A percentile compares a stretch with the other conserved stretches of the same genome.
These are phyloP conservation scores for Miichthys miiuy DNA, from an alignment of 2,797 vertebrate genomes.

Conservation along the genomic window DNA sequence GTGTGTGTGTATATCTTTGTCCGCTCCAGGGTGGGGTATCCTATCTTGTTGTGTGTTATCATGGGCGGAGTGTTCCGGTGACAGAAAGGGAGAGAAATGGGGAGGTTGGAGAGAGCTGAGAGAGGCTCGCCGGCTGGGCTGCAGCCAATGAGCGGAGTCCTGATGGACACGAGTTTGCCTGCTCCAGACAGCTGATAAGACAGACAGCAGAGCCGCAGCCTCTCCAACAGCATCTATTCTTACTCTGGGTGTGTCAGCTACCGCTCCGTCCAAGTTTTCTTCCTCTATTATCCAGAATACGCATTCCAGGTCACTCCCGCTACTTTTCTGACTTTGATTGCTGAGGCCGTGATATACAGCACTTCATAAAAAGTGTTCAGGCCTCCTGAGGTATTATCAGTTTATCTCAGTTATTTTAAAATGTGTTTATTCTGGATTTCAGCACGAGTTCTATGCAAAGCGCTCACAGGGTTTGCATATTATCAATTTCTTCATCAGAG, in stretches of 20 bases:
- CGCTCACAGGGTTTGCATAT: not conserved
- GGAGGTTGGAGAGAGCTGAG: slow-evolving; percentile 30
- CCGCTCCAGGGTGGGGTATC: slow-evolving; percentile 64
- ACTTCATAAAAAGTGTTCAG: slow-evolving; percentile 1
- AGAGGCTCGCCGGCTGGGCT: slow-evolving; percentile 24
- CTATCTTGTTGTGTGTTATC: slow-evolving; percentile 71
- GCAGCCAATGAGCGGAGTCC: slow-evolving; percentile 38
- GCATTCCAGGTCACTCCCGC: slow-evolving; percentile 51
- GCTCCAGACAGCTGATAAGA: slow-evolving; percentile 70
- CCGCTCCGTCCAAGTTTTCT: slow-evolving; percentile 32
- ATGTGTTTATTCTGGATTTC: slow-evolving; percentile 1
- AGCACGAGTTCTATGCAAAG: not conserved
- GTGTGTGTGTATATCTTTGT: slow-evolving; percentile 59
- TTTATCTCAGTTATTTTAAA: slow-evolving; percentile 15
- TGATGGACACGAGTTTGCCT: slow-evolving; percentile 47
- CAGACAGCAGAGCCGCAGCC: slow-evolving; percentile 25
- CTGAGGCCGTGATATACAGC: not conserved
- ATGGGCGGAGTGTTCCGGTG: slow-evolving; percentile 52
- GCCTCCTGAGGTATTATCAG: not conserved
- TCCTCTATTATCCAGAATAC: slow-evolving; percentile 34
- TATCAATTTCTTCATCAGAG: not conserved
- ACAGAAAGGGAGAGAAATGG: slow-evolving; percentile 48
- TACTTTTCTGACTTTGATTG: slow-evolving; percentile 34
- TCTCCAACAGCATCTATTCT: slow-evolving; percentile 67
- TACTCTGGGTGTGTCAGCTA: slow-evolving; percentile 64